Percentiles rank a stretch among this genome's conserved stretches.
These are phyloP conservation scores for Neopipo cinnamomea DNA, from an alignment of 2,113 vertebrate genomes.

Conservation along the genomic window DNA sequence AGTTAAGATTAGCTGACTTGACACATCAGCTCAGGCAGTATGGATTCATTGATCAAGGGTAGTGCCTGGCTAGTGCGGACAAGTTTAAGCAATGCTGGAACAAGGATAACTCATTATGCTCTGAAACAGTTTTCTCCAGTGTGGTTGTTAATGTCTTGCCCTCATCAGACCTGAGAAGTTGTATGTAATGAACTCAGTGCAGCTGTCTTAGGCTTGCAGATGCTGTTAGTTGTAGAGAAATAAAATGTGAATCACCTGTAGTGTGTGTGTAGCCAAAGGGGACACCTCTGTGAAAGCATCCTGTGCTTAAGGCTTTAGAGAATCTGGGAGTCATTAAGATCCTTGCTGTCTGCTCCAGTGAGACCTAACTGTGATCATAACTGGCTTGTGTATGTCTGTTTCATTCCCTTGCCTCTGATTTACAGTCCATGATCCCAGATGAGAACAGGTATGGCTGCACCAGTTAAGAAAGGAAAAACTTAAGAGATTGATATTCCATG, in stretches of 20 bases:
- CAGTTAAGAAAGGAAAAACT: neutral
- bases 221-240: neutral
- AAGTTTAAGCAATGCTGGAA: neutral
- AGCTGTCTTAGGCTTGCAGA: neutral
- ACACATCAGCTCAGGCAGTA: neutral
- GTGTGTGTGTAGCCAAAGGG: neutral
- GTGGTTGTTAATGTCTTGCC: neutral
- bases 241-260: neutral
- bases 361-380: neutral
- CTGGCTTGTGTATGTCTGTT: neutral
- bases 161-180: neutral
- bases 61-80: neutral
- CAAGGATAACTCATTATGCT: neutral
- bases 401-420: neutral
- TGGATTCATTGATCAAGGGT: neutral
- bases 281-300: neutral
- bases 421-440: fast-evolving
- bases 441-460: neutral
- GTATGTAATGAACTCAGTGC: neutral
- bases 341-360: neutral
- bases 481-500: neutral
- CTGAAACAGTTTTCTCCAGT: neutral
- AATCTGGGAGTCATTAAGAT: neutral
- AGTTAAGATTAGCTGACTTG: neutral
- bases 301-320: neutral